phyloP scores from a whole-genome alignment of 2,113 vertebrate species.

The Ciconia maguari region DNA sequence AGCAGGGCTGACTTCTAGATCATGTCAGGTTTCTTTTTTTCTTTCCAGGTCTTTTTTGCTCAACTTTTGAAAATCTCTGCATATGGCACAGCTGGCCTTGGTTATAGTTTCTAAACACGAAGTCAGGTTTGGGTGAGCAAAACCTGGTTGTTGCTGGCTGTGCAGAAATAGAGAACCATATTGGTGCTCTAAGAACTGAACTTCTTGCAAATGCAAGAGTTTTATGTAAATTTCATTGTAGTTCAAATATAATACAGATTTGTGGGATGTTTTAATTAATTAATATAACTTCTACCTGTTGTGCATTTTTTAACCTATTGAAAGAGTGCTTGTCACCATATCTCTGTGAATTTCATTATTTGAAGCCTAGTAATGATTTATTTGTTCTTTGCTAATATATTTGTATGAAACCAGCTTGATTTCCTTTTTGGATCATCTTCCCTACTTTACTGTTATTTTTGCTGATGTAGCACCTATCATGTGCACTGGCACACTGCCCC shows the following conservation, averaged over 20 bases:
- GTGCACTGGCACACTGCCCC: background rate
- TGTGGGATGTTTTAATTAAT: background rate
- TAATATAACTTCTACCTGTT: background rate
- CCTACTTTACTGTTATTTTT: background rate
- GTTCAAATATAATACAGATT: background rate
- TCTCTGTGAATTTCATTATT: background rate
- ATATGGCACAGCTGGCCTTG: background rate
- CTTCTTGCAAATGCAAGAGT: background rate
- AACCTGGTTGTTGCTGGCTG: background rate
- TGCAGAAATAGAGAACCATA: background rate
- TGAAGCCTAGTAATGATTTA: background rate
- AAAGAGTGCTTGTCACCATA: background rate
- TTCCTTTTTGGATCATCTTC: background rate
- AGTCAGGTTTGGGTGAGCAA: background rate
- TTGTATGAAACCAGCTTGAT: background rate
- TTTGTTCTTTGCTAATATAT: background rate
- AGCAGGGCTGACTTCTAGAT: background rate
- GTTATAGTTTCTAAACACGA: background rate
- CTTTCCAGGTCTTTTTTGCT: background rate
- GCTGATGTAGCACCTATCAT: background rate
- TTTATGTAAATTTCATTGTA: background rate
- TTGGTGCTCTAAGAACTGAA: background rate
- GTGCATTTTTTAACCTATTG: background rate
- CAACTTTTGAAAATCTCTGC: background rate
- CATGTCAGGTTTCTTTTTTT: no score